Conservation (phyloP, 2,888 invertebrate species). For the Petrolisthes cinctipes region DNA sequence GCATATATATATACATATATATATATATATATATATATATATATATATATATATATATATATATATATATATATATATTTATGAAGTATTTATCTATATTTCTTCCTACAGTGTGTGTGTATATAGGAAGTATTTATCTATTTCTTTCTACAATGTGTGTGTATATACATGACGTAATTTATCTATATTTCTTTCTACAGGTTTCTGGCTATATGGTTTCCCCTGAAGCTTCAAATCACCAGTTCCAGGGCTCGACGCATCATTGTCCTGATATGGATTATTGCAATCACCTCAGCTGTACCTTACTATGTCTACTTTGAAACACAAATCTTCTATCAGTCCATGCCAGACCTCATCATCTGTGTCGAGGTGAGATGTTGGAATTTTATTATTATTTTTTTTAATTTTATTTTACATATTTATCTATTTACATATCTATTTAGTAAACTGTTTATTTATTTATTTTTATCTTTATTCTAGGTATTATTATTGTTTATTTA, state of each 20-base stretch:
- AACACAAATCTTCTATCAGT: constrained; percentile 63
- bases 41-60: too few species aligned
- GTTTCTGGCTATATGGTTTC: constrained; percentile 96
- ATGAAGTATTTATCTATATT: too few species aligned
- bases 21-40: too few species aligned
- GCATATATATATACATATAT: too few species aligned
- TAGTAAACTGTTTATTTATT: not conserved
- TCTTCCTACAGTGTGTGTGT: too few species aligned
- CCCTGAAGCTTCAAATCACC: constrained; percentile 89
- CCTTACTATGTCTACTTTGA: constrained; percentile 94
- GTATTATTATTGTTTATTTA: not conserved
- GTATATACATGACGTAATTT: too few species aligned
- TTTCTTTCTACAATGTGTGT: too few species aligned
- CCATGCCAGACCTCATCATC: constrained; percentile 34
- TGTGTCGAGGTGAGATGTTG: constrained; percentile 61
- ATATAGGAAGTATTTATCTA: too few species aligned
- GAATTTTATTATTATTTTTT: not conserved
- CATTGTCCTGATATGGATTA: constrained; percentile 90
- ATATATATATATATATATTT: too few species aligned
- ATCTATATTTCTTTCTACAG: constrained; percentile 80
- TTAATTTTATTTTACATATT: not conserved
- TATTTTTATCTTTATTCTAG: not conserved
- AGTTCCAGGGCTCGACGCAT: constrained; percentile 87
- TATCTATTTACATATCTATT: not conserved
- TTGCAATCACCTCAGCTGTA: constrained; percentile 85